Evolutionary conservation across 2,888 invertebrate species (phyloP).

Genomic region (Leptinotarsa juncta): DNA sequence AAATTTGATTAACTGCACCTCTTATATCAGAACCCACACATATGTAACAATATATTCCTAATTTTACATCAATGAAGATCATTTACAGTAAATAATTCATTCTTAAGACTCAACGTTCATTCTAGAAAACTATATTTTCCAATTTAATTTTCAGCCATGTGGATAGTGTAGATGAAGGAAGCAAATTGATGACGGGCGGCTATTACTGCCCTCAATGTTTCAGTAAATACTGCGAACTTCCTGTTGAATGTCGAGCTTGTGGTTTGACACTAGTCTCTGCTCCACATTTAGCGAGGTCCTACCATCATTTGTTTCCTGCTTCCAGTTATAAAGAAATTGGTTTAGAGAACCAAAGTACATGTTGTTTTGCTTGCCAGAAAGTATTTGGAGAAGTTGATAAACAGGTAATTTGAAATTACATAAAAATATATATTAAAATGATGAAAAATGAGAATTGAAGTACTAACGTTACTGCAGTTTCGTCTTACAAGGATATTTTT

Average conservation of each 20-base stretch:
- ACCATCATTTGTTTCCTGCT: conserved; percentile 96
- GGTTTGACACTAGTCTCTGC: conserved; percentile 96
- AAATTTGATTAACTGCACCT: too few relatives aligned
- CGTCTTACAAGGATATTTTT: too few relatives aligned
- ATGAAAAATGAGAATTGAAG: too few relatives aligned
- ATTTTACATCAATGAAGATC: too few relatives aligned
- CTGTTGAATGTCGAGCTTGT: conserved; percentile 96
- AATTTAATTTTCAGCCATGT: conserved; percentile 75
- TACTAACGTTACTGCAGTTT: too few relatives aligned
- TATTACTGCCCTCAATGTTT: conserved; percentile 96
- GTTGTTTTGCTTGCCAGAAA: conserved; percentile 83
- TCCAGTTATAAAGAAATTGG: conserved; percentile 82
- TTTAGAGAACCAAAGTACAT: conserved; percentile 70
- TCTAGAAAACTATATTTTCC: too few relatives aligned
- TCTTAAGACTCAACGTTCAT: too few relatives aligned
- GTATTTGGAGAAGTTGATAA: conserved; percentile 77
- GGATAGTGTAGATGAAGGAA: conserved; percentile 77
- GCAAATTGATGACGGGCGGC: conserved; percentile 79
- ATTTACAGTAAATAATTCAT: too few relatives aligned
- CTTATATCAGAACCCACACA: too few relatives aligned
- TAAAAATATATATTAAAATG: too few relatives aligned
- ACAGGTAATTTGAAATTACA: conserved; percentile 67
- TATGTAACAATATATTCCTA: too few relatives aligned
- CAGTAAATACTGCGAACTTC: conserved; percentile 97
- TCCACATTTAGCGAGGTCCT: conserved; percentile 96